Base-by-base conservation (phyloP, 2,888 invertebrate species). In the Aproaerema taeniolella region DNA sequence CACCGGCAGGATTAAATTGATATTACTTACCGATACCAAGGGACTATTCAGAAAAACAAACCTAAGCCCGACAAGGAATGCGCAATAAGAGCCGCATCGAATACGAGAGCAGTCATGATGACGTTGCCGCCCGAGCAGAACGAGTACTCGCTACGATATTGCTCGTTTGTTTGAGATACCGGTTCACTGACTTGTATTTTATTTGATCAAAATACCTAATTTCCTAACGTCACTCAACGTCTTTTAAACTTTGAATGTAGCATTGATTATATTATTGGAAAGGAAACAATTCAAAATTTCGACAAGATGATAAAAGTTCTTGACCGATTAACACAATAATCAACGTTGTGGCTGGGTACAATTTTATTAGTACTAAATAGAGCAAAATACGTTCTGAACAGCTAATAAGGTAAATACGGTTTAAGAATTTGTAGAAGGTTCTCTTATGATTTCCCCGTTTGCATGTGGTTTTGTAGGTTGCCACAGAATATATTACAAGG, bases 1-100 rank as follows among this genome's bases (percentile, higher is more conserved):
- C 34, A 63, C 62, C 55, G 66, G 50, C 61, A 66, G 75, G 68
- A 76, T 77, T 70, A 70, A 70, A 61, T 58, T 63, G 65, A 75
- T 68, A 70, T 61, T 59, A 61, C 60, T 57, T 58, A 64, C 64
- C 54, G 61, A 73, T 68, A 62, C 54, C 55, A 65, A 62, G 69
- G 67, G 56, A 63, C 47, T 59, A 57, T 59, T 58, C 45, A 9
- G 34, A 16, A 41, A 44, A 41, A 39, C 39, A 46, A 36, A 31
- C 28, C 25, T 26, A 32, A 39, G 31, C 43, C 53, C 52, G 63
- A 57, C 50, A 49, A 52, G 45, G 53, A 59, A 45, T 49, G 58
- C 57, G 59, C 53, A 66, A 63, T 61, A 67, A 61, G 47, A 55
- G 48, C 50, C 52, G n/a, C n/a, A 55, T 50, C 46, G 57, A 49